Evolutionary conservation across 2,797 vertebrate species (phyloP).

Genomic region (Pangasius sanitwongsei): DNA sequence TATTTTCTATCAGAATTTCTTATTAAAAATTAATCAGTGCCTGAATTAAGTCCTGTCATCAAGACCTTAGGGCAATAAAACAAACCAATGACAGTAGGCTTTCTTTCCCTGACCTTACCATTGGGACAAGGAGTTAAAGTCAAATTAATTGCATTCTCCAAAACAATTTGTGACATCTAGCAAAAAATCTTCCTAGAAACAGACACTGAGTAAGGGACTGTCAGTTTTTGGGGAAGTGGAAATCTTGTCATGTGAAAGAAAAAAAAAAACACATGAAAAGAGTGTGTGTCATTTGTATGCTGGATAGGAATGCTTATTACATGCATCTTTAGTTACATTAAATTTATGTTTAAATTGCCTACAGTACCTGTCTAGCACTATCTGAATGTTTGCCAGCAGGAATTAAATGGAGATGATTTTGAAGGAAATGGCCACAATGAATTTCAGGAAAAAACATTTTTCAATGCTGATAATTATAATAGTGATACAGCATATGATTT

Average conservation of each 20-base stretch:
- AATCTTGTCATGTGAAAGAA: slow-evolving; percentile 10
- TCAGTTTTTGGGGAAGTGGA: slow-evolving; percentile 6
- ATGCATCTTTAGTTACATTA: not conserved
- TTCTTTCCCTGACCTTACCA: not conserved
- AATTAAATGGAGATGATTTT: not conserved
- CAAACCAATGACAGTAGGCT: not conserved
- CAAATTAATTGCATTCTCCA: not conserved
- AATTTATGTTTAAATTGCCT: not conserved
- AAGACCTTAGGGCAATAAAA: not conserved
- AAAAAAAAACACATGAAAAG: not conserved
- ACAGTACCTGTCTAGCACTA: not conserved
- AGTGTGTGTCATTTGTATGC: not conserved
- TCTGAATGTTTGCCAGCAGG: not conserved
- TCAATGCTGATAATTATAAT: not conserved
- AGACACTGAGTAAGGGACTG: slow-evolving; percentile 34
- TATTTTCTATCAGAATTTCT: not conserved
- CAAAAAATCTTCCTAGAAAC: slow-evolving; percentile 10
- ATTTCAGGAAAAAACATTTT: not conserved
- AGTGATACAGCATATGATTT: not conserved
- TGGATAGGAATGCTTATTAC: not conserved
- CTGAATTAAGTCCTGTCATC: not conserved
- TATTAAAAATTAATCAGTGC: not conserved
- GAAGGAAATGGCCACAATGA: not conserved
- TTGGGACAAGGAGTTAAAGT: not conserved
- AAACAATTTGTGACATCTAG: not conserved